Percentiles rank a stretch among this genome's conserved stretches.
Evolutionary conservation across 35 echinoderm and acorn worm genomes (phyloP).

Genomic region (Patiria miniata): DNA sequence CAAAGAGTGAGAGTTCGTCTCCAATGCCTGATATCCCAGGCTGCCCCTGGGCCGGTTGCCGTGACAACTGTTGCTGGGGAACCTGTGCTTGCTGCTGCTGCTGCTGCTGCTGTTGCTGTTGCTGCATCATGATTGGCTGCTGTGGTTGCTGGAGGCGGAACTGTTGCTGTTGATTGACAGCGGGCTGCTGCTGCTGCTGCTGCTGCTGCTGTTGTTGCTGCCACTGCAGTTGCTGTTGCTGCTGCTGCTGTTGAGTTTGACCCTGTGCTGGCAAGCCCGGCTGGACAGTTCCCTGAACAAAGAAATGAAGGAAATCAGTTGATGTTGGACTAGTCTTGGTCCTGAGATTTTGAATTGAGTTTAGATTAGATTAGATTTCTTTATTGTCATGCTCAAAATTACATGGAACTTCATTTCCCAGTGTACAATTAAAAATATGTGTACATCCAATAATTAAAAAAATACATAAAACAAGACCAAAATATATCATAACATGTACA

Average conservation of each 20-base stretch:
- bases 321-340: not conserved
- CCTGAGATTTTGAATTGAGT: too few species aligned
- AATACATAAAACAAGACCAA: too few species aligned
- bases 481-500: too few species aligned
- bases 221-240: slow-evolving; percentile 3
- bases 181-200: slow-evolving; percentile 15
- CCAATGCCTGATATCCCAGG: not conserved
- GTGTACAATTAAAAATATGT: too few species aligned
- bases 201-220: slow-evolving; percentile 33
- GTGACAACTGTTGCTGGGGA: not conserved
- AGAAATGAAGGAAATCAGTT: not conserved
- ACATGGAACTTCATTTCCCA: too few species aligned
- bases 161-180: slow-evolving; percentile 7
- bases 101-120: not conserved
- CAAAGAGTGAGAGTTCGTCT: slow-evolving; percentile 28
- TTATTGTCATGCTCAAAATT: too few species aligned
- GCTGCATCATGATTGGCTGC: slow-evolving; percentile 38
- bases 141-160: slow-evolving; percentile 33
- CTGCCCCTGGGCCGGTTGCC: not conserved
- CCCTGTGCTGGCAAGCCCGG: not conserved
- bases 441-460: too few species aligned
- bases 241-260: slow-evolving; percentile 18
- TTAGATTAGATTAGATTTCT: too few species aligned
- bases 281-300: not conserved
- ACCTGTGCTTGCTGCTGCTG: slow-evolving; percentile 30